phyloP scores from a whole-genome alignment of 2,888 invertebrate species.

The Epirrita christyi region DNA sequence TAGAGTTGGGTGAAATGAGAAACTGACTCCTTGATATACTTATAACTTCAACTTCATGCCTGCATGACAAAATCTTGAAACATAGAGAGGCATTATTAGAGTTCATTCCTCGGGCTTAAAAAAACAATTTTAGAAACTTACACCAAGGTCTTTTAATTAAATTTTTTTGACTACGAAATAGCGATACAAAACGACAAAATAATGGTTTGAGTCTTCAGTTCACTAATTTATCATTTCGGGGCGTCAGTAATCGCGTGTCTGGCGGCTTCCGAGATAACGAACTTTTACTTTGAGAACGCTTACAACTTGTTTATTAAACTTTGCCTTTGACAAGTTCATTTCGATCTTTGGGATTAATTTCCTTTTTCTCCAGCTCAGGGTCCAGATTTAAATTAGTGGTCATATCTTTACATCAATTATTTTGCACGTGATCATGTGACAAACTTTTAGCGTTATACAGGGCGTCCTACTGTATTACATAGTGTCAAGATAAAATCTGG shows the following conservation, averaged over 20 bases:
- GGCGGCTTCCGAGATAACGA: constrained; percentile 56
- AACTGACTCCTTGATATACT: not conserved
- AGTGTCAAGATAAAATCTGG: too few relatives aligned
- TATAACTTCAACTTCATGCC: too few relatives aligned
- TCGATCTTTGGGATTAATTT: constrained; percentile 41
- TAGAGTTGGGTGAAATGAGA: not conserved
- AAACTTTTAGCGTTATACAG: not conserved
- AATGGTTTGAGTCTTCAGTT: constrained; percentile 24
- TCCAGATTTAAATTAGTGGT: constrained; percentile 21
- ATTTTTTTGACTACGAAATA: not conserved
- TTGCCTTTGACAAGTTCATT: constrained; percentile 51
- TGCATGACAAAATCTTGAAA: too few relatives aligned
- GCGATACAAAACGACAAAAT: constrained; percentile 17
- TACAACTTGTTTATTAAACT: constrained; percentile 59
- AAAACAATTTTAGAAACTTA: too few relatives aligned
- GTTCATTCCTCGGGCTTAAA: too few relatives aligned
- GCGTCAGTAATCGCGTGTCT: constrained; percentile 29
- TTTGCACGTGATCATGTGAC: constrained; percentile 1
- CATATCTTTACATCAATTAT: constrained; percentile 12
- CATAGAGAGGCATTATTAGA: too few relatives aligned
- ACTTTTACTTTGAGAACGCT: constrained; percentile 65
- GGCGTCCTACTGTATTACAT: too few relatives aligned
- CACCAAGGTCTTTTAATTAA: too few relatives aligned
- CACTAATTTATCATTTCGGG: constrained; percentile 28
- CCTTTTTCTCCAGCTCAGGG: constrained; percentile 33